A percentile compares a stretch with the other conserved stretches of the same genome.
Evolutionary conservation across 2,113 vertebrate species (phyloP).

Genomic region (Pachypanchax playfairii): DNA sequence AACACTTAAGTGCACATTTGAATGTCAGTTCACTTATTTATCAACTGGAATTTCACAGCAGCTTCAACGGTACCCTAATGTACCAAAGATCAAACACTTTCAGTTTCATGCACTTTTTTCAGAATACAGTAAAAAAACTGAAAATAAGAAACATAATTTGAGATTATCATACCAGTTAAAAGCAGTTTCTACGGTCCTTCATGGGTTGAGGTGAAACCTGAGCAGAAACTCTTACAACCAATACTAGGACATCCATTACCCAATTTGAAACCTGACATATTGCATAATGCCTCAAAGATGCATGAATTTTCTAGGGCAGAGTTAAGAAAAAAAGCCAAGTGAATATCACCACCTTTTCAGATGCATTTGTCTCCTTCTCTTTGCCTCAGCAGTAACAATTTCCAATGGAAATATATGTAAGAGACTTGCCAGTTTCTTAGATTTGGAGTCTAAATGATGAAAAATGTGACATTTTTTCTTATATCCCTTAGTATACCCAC

Average conservation of each 20-base stretch:
- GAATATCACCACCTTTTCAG: slow-evolving; percentile 17
- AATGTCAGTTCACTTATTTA: slow-evolving; percentile 9
- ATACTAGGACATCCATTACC: slow-evolving; percentile 6
- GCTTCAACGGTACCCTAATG: slow-evolving; percentile 15
- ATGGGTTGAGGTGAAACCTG: not conserved
- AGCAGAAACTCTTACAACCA: not conserved
- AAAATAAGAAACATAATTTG: not conserved
- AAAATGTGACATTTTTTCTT: too few species aligned
- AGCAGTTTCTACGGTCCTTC: slow-evolving; percentile 1
- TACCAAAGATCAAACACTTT: slow-evolving; percentile 33
- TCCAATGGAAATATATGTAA: slow-evolving; percentile 26
- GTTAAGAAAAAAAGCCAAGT: slow-evolving; percentile 10
- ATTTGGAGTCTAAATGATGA: not conserved
- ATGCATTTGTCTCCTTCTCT: slow-evolving; percentile 23
- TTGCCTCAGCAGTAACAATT: slow-evolving; percentile 2
- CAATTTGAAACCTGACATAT: slow-evolving; percentile 20
- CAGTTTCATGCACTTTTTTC: slow-evolving; percentile 20
- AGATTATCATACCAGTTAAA: slow-evolving; percentile 1
- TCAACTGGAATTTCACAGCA: not conserved
- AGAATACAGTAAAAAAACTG: not conserved
- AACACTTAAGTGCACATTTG: slow-evolving; percentile 18
- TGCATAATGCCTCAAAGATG: slow-evolving; percentile 14
- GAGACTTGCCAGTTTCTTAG: not conserved
- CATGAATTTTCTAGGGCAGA: not conserved
- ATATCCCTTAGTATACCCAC: too few species aligned